Conservation (phyloP, 2,797 vertebrate species). For the Myotis vivesi region DNA sequence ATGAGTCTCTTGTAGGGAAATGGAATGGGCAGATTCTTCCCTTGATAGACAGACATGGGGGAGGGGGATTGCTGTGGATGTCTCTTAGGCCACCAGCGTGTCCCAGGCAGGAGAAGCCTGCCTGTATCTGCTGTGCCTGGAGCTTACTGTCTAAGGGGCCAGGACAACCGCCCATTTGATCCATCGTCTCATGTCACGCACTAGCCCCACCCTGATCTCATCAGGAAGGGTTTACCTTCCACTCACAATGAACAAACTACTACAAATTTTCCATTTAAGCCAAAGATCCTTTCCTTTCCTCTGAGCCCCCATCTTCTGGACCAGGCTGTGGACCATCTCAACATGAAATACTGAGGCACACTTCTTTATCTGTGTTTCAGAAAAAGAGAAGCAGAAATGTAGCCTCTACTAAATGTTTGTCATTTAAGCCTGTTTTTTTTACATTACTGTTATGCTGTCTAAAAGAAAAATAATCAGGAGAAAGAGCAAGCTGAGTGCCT, state of each 20-base stretch:
- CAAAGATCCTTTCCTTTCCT: background rate
- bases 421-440: slow-evolving; percentile 33
- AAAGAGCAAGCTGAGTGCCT: background rate
- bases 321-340: background rate
- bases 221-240: slow-evolving; percentile 29
- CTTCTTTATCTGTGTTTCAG: background rate
- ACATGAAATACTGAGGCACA: background rate
- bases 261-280: background rate
- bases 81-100: background rate
- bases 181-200: background rate
- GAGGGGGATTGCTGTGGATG: background rate
- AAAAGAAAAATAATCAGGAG: slow-evolving; percentile 34
- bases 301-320: background rate
- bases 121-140: background rate
- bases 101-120: background rate
- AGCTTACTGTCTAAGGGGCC: background rate
- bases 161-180: background rate
- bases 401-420: slow-evolving; percentile 29
- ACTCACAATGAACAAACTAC: background rate
- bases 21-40: background rate
- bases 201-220: background rate
- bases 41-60: background rate
- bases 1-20: background rate
- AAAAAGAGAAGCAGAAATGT: background rate
- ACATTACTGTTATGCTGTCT: background rate